These are phyloP conservation scores for Petrocephalus zakoni DNA, from an alignment of 2,113 vertebrate species.

Conservation along the genomic window DNA sequence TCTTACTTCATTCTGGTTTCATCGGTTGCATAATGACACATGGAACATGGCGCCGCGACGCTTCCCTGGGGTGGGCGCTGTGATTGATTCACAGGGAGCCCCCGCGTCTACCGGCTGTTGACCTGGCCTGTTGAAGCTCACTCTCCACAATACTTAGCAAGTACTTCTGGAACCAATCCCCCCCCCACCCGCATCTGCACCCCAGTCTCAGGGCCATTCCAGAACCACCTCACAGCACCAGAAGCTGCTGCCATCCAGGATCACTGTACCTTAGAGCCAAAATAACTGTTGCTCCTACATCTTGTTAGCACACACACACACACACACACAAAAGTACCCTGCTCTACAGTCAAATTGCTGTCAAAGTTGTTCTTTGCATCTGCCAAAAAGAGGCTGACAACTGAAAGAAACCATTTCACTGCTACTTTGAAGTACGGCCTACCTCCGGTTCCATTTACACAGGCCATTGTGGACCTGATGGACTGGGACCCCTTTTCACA, in stretches of 20 bases:
- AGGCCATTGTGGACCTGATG: slow-evolving; percentile 31
- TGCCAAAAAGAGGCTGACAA: background rate
- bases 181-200: slow-evolving; percentile 24
- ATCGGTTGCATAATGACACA: background rate
- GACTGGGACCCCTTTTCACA: slow-evolving; percentile 32
- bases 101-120: slow-evolving; percentile 23
- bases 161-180: background rate
- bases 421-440: slow-evolving; percentile 37
- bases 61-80: slow-evolving; percentile 22
- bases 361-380: background rate
- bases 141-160: slow-evolving; percentile 35
- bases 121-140: slow-evolving; percentile 39
- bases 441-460: slow-evolving; percentile 40
- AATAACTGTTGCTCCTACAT: background rate
- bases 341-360: background rate
- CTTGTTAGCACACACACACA: background rate
- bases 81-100: background rate
- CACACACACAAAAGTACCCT: background rate
- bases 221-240: slow-evolving; percentile 27
- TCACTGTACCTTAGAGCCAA: background rate
- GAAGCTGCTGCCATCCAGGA: slow-evolving; percentile 35
- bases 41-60: background rate
- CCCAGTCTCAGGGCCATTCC: slow-evolving; percentile 26
- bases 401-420: slow-evolving; percentile 26
- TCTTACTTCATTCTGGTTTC: background rate